Evolutionary conservation across 2,113 vertebrate genomes (phyloP).

Genomic region (Cryptomyrus ogoouensis): DNA sequence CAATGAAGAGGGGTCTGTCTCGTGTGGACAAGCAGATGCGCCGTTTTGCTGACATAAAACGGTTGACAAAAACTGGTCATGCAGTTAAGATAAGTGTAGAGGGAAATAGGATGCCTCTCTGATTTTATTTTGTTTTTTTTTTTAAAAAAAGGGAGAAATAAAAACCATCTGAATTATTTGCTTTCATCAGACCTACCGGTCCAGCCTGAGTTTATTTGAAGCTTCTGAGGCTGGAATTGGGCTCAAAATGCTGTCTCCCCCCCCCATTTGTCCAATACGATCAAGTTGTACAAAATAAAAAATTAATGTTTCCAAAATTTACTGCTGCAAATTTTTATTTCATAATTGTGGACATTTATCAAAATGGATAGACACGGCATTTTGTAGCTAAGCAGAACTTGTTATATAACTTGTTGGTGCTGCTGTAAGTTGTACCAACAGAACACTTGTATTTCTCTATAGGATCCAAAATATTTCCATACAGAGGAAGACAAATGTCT

Average conservation of each 20-base stretch:
- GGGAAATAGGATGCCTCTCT: slow-evolving; percentile 97
- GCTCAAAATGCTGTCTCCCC: not conserved
- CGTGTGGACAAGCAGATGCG: slow-evolving; percentile 98
- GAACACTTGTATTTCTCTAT: no score
- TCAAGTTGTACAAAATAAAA: slow-evolving; percentile 8
- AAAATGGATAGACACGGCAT: not conserved
- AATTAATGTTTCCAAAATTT: not conserved
- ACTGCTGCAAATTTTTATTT: not conserved
- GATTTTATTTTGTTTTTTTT: slow-evolving; percentile 65
- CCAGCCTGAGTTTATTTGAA: not conserved
- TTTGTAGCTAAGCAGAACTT: not conserved
- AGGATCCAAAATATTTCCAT: no score
- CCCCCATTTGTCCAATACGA: not conserved
- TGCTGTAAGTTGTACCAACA: no score
- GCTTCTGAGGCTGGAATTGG: not conserved
- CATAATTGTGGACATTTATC: not conserved
- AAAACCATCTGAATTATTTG: not conserved
- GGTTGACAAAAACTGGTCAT: slow-evolving; percentile 84
- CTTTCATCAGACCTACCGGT: not conserved
- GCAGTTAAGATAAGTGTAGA: slow-evolving; percentile 98
- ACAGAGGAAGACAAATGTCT: no score
- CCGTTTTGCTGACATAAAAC: slow-evolving; percentile 87
- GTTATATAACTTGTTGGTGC: no score
- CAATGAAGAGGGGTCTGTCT: slow-evolving; percentile 85
- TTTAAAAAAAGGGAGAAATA: no score